Base-by-base conservation (phyloP, 2,797 vertebrate species). In the Xiphorhynchus erythropygius region DNA sequence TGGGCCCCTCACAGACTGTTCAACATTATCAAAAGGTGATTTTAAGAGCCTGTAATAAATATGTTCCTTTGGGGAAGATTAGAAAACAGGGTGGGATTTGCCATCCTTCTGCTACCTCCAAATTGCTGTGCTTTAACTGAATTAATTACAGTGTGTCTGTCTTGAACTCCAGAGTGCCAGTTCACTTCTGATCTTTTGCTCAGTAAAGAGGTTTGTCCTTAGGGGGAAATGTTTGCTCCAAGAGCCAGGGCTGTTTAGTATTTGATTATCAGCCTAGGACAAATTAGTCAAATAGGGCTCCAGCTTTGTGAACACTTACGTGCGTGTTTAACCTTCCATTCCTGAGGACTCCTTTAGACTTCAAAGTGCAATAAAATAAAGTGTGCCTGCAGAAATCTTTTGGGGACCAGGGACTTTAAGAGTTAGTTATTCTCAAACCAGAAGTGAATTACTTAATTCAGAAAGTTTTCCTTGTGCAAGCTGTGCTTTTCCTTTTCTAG, bases 31-130 rank as follows among this genome's bases (percentile, higher is more conserved):
- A 96, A 91, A 94, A 96, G 91, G 89, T 94, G 93, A 95, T 96
- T 97, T 96, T 95, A 95, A 79, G 96, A 91, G 85, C 94, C 91
- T 76, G 77, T 86, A 94, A 94, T 95, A 96, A 96, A 97, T 95
- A 90, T 1, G 52, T 84, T 96, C 96, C 94, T 96, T 93, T 93
- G 96, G 93, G 96, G 74, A 93, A 96, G 83, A 93, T 96, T 82
- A 90, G 77, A 67, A 90, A 94, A 93, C 52, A 76, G 85, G 83
- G 83, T 93, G 93, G 83, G 93, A 96, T 94, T 95, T 94, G 49
- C 94, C 37, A 87, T 96, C 96, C 94, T 97, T 96, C 93, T 96
- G 95, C 87, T 96, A 35, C 89, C 46, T 96, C 80, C 85, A 87
- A 96, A 96, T 90, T 96, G 68, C 92, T 83, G 37, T 85, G 87